These are phyloP conservation scores for Vulpes lagopus DNA, from an alignment of 2,113 vertebrate species.

Conservation along the genomic window DNA sequence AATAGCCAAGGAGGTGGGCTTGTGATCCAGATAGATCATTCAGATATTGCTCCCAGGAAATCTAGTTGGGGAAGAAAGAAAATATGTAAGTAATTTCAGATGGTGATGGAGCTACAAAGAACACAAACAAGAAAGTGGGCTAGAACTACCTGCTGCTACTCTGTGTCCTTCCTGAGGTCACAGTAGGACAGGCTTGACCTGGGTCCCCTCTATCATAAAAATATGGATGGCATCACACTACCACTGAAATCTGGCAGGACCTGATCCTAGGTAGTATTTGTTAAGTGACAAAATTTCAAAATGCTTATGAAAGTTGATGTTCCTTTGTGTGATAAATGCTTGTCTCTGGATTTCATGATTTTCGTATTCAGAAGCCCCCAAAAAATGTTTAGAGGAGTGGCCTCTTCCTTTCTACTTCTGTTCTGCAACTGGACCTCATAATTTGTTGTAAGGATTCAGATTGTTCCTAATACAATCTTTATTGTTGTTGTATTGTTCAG, in stretches of 20 bases:
- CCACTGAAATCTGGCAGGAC: not conserved
- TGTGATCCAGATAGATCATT: not conserved
- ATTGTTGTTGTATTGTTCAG: conserved; percentile 59
- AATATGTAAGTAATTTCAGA: not conserved
- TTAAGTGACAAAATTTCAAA: not conserved
- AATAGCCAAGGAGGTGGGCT: not conserved
- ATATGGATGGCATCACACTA: no score
- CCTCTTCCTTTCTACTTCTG: not conserved
- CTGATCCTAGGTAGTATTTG: not conserved
- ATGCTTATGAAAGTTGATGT: not conserved
- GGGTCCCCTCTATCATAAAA: not conserved
- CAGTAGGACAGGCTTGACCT: no score
- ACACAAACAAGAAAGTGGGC: not conserved
- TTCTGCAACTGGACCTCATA: not conserved
- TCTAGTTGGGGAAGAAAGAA: not conserved
- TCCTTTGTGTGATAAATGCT: not conserved
- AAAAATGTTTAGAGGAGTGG: not conserved
- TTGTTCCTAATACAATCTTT: not conserved
- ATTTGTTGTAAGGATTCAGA: conserved; percentile 54
- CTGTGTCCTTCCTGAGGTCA: no score
- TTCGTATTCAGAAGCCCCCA: not conserved
- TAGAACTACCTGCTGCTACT: not conserved
- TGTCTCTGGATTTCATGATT: not conserved
- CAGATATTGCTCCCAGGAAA: not conserved
- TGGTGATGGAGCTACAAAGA: not conserved